Conservation (phyloP, 2,113 vertebrate genomes). For the Ancistrus triradiatus region DNA sequence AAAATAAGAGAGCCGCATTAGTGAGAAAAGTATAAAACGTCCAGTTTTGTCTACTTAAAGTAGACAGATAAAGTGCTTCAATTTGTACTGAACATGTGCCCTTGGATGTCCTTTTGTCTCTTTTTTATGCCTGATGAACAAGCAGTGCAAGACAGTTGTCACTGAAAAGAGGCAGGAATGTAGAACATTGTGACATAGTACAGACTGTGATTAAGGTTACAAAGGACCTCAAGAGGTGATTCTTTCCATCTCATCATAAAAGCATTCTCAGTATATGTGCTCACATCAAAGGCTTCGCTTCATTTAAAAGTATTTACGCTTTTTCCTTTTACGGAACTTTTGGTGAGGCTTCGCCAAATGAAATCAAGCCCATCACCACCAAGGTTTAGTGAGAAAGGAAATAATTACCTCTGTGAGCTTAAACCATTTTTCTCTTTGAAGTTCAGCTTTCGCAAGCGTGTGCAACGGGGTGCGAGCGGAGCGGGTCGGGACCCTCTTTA, state of each 20-base stretch:
- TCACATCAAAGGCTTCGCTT: not conserved
- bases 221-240: slow-evolving; percentile 1
- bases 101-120: slow-evolving; percentile 2
- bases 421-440: slow-evolving; percentile 15
- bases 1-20: too few relatives aligned
- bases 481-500: slow-evolving; percentile 45
- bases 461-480: slow-evolving; percentile 26
- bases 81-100: slow-evolving; percentile 3
- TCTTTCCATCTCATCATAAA: not conserved
- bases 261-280: not conserved
- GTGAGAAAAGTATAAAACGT: too few relatives aligned
- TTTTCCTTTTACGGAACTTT: slow-evolving; percentile 10
- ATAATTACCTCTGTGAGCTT: slow-evolving; percentile 36
- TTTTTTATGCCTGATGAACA: too few relatives aligned
- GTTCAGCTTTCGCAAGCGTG: slow-evolving; percentile 14
- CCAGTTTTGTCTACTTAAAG: too few relatives aligned
- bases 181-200: slow-evolving; percentile 4
- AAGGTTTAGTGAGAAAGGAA: slow-evolving; percentile 14
- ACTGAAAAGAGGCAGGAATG: not conserved
- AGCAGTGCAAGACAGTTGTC: too few relatives aligned
- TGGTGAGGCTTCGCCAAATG: slow-evolving; percentile 10
- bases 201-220: too few relatives aligned
- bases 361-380: slow-evolving; percentile 23
- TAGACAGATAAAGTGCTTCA: not conserved
- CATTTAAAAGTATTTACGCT: slow-evolving; percentile 7